Base-by-base conservation (phyloP, 1,140 invertebrate species). In the Pseudachorutes palmiensis region DNA sequence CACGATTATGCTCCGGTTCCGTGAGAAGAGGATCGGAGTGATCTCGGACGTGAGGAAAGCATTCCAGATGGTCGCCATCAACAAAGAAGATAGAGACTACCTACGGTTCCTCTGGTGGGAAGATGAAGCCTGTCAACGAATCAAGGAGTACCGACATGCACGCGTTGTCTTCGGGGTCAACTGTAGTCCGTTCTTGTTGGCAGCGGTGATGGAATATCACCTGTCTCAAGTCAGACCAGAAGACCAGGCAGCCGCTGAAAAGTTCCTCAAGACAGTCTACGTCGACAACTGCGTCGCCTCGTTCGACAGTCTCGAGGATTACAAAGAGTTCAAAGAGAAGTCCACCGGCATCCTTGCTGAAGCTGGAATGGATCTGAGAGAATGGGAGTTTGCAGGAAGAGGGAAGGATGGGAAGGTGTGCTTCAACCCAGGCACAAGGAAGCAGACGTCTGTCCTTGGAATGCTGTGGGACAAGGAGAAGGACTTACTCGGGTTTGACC, bases 41-140 rank as follows among this genome's bases (percentile, higher is more conserved):
- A 75, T 75, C 1, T 72, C 78, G 0, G 80, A 81, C 61, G 80
- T 81, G 9, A 67, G 72, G 41, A 78, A 77, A 45, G 79, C 77
- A 0, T 81, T 81, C 74, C 67, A 78, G 14, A 76, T 79, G 67
- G 78, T 81, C n/a, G 51, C 29, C 14, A 26, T 77, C 26, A 1
- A 31, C 57, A 28, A 64, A 30, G 45, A 67, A 3, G 76, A 80
- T 62, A 32, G 78, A 29, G 71, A 78, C 55, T 73, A 30, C 57
- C 60, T 74, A 1, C 14, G 70, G 2, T 74, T 74, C 33, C 49
- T 74, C 2, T 80, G 78, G 67, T 74, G 72, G 73, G 48, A 66
- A 22, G 36, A 64, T 51, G 60, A 55, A 2, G 31, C 55, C 19
- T 31, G 22, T 28, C 28, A 30, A 55, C 63, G 16, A 22, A 33